Evolutionary conservation across 2,888 invertebrate genomes (phyloP), one percentile per base, ranked within the genome.

Genomic region (Baccha elongata): DNA sequence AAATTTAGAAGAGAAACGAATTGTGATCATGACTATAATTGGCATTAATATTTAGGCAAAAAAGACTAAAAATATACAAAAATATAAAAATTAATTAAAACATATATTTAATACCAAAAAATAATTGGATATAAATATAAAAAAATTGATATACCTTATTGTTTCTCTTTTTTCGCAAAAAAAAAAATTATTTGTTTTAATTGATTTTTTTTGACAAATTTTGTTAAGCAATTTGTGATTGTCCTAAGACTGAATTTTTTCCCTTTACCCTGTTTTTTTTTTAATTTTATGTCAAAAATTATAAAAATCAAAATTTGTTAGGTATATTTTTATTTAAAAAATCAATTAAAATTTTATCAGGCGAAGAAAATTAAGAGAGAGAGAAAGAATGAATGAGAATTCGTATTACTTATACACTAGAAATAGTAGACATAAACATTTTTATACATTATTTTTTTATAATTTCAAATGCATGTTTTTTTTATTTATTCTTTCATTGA

Each of bases 241-340:
- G 87, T 87, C 86, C 86, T 78, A 87, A 87, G 87, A 87, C 87
- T 87, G 87, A 87, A 87, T 86, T 87, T 86, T 86, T 85, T 75
- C 81, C 76, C 65, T 81, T 67, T 68, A 53, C 13, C 32, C 71
- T 79, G 62, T 35, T 52, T 71, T 78, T 79, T 71, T 64, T 62
- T 85, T 73, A 60, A 65, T 64, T 60, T 76, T 58, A 75, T 60
- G 71, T 75, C 81, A 75, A 81, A 71, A 76, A 55, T 71, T 80
- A 52, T n/a, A 75, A 81, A 65, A 81, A 84, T 71, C 62, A 84
- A 83, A 84, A 84, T 75, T 23, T 40, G 32, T 81, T 65, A 26
- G 26, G 6, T 32, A 32, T 1, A 84, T 26, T 65, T 75, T 76
- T 58, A 29, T 42, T 48, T 23, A 53, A 26, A 60, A 65, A 53